These are phyloP conservation scores for Diorhabda sublineata DNA, from an alignment of 1,140 invertebrate genomes.

Conservation along the genomic window DNA sequence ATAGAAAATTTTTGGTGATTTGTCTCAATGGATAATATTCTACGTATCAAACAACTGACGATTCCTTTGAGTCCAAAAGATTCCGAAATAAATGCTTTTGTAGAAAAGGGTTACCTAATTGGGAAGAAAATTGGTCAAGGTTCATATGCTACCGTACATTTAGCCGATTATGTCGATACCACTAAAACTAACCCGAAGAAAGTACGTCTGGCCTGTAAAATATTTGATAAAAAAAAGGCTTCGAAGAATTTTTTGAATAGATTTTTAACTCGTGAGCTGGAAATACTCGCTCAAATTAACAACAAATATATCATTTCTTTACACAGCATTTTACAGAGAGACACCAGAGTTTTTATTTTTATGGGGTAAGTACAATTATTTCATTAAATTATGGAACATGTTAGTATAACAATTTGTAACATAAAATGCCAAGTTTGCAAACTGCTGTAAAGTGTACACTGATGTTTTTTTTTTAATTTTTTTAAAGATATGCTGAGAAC, in stretches of 20 bases:
- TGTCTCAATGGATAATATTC: too few relatives aligned
- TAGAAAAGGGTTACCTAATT: conserved; percentile 74
- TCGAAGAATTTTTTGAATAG: conserved; percentile 82
- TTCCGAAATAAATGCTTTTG: conserved; percentile 75
- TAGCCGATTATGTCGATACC: conserved; percentile 68
- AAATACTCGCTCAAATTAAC: conserved; percentile 82
- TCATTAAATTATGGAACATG: too few relatives aligned
- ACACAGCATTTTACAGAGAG: conserved; percentile 77
- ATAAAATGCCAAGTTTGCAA: too few relatives aligned
- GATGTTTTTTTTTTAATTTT: not conserved
- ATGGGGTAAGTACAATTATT: conserved; percentile 58
- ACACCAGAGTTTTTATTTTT: conserved; percentile 77
- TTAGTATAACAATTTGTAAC: too few relatives aligned
- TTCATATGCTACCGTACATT: conserved; percentile 82
- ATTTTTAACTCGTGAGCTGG: conserved; percentile 86
- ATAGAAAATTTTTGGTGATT: too few relatives aligned
- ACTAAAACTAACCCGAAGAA: conserved; percentile 55
- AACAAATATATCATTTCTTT: conserved; percentile 88
- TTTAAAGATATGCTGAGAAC: conserved; percentile 65
- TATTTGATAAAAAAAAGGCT: conserved; percentile 82
- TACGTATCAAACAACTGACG: conserved; percentile 34
- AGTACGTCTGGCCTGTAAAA: conserved; percentile 80
- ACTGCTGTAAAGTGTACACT: too few relatives aligned
- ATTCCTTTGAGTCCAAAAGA: conserved; percentile 63
- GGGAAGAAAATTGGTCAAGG: conserved; percentile 86